Base-by-base conservation (phyloP, 2,888 invertebrate genomes). In the Pandemis corylana region DNA sequence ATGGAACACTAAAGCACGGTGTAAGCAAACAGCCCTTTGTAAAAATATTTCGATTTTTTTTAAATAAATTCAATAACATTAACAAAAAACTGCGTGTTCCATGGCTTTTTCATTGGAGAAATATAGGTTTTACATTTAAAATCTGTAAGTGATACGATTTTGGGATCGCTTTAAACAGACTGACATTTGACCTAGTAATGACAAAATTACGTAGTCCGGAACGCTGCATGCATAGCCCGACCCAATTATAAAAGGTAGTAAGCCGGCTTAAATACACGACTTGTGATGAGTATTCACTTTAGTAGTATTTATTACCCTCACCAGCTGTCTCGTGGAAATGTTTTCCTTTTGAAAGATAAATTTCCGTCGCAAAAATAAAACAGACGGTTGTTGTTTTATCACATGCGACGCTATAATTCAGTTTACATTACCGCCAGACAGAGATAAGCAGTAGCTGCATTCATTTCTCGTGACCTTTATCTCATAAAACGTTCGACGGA, bases 311-410 rank as follows among this genome's bases (percentile, higher is more conserved):
- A 36, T 36, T 36, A 36, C 13, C 51, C 41, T 61, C 36, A 51
- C 62, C 51, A 51, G 13, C 70, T 67, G 62, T 75, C 66, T 75
- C 75, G 75, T 75, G 75, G 75, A 71, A 71, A 75, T 75, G 70
- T 75, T 75, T 75, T 75, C 53, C 66, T 75, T 46, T 46, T 75
- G 67, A 75, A 71, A 66, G 75, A 75, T 44, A 71, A 66, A 70
- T 67, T 75, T 75, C 71, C 67, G 15, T 75, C 41, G 5, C 36
- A n/a, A 62, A 71, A 67, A 75, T 70, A 53, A 56, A 74, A 69
- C 63, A 64, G 42, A 61, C 15, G 42, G 49, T 42, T 28, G n/a
- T 70, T 62, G 61, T 70, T 66, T 67, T 70, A 75, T 71, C 75
- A n/a, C 56, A 63, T 49, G 67, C 71, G 62, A 51, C 59, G 65